Evolutionary conservation across 1,140 invertebrate species (phyloP), one percentile per base, ranked within the genome.

Genomic region (Achroia grisella): DNA sequence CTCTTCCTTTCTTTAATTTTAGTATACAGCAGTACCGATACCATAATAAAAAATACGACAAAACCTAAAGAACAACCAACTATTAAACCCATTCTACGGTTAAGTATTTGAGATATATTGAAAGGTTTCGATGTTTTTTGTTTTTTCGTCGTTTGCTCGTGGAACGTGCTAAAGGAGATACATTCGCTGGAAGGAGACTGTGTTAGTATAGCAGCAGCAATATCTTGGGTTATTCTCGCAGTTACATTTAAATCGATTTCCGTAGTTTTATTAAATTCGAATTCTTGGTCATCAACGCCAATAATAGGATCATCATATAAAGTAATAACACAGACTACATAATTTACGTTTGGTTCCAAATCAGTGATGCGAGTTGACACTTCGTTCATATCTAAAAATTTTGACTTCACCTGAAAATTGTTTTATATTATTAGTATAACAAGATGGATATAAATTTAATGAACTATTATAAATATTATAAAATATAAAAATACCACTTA

Each of bases 1-100:
- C 81, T 59, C 58, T 77, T 82, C 52, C 81, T 63, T 60, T 85
- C 81, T 59, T 81, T 82, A 31, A 85, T 71, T 64, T 85, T 85
- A 29, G 81, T 85, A 44, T 85, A 85, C 43, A 81, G 57, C 35
- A 85, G 57, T 61, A 85, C 62, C 8, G 81, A 73, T 8, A 85
- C 76, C 81, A 85, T 82, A 14, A 85, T 52, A 58, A 85, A 82
- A 61, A 85, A 85, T 36, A 85, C 81, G 44, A 85, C 57, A 45
- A 71, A 74, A 47, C 81, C 81, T 56, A 85, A 61, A 43, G 59
- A 68, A 60, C 81, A 85, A 17, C 81, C 81, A 33, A 85, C 78
- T 39, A 82, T 85, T 44, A 85, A 57, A 30, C 81, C 81, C 56
- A 81, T 69, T 33, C 81, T 66, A 39, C 81, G 72, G 49, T 81